Conservation (phyloP, 2,113 vertebrate species). For the Ondatra zibethicus region DNA sequence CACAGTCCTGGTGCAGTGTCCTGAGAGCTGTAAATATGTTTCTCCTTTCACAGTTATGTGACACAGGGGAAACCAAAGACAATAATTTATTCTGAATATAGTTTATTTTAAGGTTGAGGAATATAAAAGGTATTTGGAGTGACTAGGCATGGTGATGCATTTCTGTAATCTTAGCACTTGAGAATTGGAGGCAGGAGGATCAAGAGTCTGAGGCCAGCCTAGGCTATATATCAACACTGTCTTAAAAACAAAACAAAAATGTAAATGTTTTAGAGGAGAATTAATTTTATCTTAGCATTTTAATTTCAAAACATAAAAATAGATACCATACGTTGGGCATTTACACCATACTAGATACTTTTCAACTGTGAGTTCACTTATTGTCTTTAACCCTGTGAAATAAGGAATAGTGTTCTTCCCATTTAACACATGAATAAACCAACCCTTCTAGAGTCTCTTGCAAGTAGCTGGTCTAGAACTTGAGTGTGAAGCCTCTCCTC, state of each 20-base stretch:
- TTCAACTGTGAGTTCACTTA: not conserved
- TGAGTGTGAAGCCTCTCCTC: too few relatives aligned
- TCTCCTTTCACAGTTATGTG: not conserved
- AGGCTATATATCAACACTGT: not conserved
- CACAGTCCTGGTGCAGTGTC: not conserved
- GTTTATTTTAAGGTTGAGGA: not conserved
- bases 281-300: not conserved
- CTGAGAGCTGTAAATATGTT: not conserved
- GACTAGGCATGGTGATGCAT: not conserved
- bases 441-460: not conserved
- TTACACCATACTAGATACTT: not conserved
- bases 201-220: not conserved
- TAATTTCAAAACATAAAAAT: conserved; percentile 24
- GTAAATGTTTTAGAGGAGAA: conserved; percentile 15
- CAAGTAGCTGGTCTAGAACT: not conserved
- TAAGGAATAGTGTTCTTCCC: not conserved
- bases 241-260: not conserved
- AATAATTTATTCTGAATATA: not conserved
- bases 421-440: not conserved
- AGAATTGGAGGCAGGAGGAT: not conserved
- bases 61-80: not conserved
- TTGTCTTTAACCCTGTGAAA: not conserved
- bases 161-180: not conserved
- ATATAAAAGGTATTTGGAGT: not conserved
- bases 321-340: not conserved